phyloP scores from a whole-genome alignment of 2,113 vertebrate species.

The Mionectes macconnelli region DNA sequence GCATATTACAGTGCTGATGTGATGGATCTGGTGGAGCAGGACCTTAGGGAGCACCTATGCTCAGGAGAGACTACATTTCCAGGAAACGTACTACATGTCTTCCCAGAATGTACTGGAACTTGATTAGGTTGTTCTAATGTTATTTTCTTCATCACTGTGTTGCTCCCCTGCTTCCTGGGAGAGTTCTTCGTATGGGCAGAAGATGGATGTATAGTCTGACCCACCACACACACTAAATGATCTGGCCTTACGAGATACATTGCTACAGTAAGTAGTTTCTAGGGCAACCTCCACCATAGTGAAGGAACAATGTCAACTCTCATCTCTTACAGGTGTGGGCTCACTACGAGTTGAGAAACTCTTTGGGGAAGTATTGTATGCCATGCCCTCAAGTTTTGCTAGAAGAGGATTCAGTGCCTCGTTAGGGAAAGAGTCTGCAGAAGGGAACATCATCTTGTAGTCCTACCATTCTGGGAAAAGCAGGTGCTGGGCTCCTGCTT shows the following conservation, averaged over 20 bases:
- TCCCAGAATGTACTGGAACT: not conserved
- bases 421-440: not conserved
- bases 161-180: not conserved
- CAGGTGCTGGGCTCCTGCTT: not conserved
- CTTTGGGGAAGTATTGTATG: not conserved
- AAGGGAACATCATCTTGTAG: not conserved
- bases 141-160: not conserved
- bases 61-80: accelerated
- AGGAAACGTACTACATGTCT: not conserved
- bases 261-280: not conserved
- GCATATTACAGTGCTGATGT: not conserved
- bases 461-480: not conserved
- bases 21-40: not conserved
- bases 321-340: not conserved
- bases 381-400: not conserved
- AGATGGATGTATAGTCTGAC: not conserved
- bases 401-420: not conserved
- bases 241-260: not conserved
- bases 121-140: not conserved
- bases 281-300: not conserved
- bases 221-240: not conserved
- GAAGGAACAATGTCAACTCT: not conserved
- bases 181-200: not conserved
- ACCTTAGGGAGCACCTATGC: not conserved
- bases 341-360: not conserved